A percentile compares a stretch with the other conserved stretches of the same genome.
Evolutionary conservation across 2,113 vertebrate genomes (phyloP).

Genomic region (Spheniscus mendiculus): DNA sequence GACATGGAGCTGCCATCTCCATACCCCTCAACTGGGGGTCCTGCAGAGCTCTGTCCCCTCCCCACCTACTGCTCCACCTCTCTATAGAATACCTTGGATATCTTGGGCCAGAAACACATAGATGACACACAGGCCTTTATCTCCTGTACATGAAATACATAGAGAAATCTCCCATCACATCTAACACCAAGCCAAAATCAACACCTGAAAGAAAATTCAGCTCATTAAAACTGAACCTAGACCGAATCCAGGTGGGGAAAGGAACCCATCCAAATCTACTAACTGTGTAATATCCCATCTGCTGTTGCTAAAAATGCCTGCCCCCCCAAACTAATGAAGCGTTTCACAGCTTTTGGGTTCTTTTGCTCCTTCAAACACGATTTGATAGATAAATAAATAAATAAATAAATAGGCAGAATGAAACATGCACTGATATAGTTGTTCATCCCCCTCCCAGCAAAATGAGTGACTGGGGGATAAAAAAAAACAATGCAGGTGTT

Average conservation of each 20-base stretch:
- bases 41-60: not conserved
- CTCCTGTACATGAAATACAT: too few relatives aligned
- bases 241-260: not conserved
- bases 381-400: not conserved
- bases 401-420: not conserved
- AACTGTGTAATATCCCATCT: not conserved
- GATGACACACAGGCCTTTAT: not conserved
- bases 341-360: not conserved
- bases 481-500: not conserved
- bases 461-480: not conserved
- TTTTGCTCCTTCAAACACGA: not conserved
- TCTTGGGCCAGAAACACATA: not conserved
- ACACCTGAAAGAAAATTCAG: not conserved
- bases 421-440: not conserved
- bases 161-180: not conserved
- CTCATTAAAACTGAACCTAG: not conserved
- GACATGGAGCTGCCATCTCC: rapidly evolving
- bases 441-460: not conserved
- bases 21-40: not conserved
- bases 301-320: not conserved
- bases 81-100: not conserved
- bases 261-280: not conserved
- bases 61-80: not conserved
- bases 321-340: not conserved
- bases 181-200: not conserved